Evolutionary conservation across 2,888 invertebrate genomes (phyloP).

Genomic region (Drosophila borealis): DNA sequence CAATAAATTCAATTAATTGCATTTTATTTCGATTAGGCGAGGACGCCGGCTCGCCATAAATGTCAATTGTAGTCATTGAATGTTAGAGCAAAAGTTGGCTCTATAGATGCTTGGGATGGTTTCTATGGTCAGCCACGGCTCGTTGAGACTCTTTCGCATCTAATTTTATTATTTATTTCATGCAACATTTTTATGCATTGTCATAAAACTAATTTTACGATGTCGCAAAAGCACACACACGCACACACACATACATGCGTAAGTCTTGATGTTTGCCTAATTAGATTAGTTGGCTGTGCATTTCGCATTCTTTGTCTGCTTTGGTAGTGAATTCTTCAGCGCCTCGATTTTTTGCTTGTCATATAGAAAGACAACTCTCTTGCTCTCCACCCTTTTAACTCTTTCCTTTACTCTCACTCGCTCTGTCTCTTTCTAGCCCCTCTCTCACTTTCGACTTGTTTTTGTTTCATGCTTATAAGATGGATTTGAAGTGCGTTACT

Average conservation of each 20-base stretch:
- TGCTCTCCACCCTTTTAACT: no score
- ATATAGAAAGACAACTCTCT: constrained; percentile 8
- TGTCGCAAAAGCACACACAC: constrained; percentile 31
- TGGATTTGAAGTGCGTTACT: neutral
- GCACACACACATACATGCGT: constrained; percentile 10
- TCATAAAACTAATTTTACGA: constrained; percentile 79
- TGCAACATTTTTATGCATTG: constrained; percentile 79
- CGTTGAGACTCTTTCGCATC: constrained; percentile 46
- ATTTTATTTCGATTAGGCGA: constrained; percentile 75
- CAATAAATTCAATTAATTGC: constrained; percentile 81
- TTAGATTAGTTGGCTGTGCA: constrained; percentile 74
- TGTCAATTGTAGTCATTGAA: constrained; percentile 70
- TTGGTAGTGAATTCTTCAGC: constrained; percentile 34
- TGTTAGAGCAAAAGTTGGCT: constrained; percentile 47
- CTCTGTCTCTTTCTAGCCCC: neutral
- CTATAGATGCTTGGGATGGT: neutral
- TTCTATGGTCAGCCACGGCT: neutral
- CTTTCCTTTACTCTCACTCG: no score
- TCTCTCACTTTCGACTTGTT: neutral
- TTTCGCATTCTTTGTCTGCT: constrained; percentile 49
- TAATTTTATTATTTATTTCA: constrained; percentile 79
- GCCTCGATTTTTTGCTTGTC: constrained; percentile 37
- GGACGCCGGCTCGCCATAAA: constrained; percentile 48
- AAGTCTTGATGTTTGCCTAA: constrained; percentile 62
- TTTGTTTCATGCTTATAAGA: constrained; percentile 1